A percentile compares a stretch with the other conserved stretches of the same genome.
Evolutionary conservation across 2,888 invertebrate species (phyloP).

Genomic region (Parapristionchus giblindavisi): DNA sequence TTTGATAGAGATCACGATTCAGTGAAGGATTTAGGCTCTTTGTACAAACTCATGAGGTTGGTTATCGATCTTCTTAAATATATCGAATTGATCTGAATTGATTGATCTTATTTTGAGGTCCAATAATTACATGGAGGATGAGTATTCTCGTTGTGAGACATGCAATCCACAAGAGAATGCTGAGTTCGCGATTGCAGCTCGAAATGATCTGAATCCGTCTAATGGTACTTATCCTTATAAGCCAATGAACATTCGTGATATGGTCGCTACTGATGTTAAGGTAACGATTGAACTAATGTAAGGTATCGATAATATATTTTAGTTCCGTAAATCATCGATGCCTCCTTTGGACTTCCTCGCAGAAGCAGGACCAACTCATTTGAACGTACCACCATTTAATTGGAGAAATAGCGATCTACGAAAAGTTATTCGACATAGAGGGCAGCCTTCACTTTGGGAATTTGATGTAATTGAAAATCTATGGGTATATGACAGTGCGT

Average conservation of each 20-base stretch:
- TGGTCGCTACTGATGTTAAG: conserved; percentile 33
- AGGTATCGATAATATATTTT: not conserved
- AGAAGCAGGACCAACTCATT: conserved; percentile 24
- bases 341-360: conserved; percentile 14
- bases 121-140: conserved; percentile 7
- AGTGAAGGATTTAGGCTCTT: not conserved
- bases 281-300: not conserved
- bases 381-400: conserved; percentile 12
- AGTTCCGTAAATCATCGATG: not conserved
- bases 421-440: conserved; percentile 14
- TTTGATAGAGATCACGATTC: conserved; percentile 20
- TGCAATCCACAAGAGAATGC: conserved; percentile 25
- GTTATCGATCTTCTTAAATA: too few relatives aligned
- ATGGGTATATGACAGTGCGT: not conserved
- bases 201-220: conserved; percentile 30
- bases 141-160: not conserved
- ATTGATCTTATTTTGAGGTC: not conserved
- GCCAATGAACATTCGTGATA: conserved; percentile 15
- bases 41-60: conserved; percentile 9
- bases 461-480: conserved; percentile 24
- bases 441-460: not conserved
- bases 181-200: conserved; percentile 24
- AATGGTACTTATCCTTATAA: conserved; percentile 29
- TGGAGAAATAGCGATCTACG: conserved; percentile 2
- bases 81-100: too few relatives aligned